Percentiles rank a stretch among this genome's conserved stretches.
phyloP scores from a whole-genome alignment of 2,113 vertebrate genomes.

The Calonectris borealis region DNA sequence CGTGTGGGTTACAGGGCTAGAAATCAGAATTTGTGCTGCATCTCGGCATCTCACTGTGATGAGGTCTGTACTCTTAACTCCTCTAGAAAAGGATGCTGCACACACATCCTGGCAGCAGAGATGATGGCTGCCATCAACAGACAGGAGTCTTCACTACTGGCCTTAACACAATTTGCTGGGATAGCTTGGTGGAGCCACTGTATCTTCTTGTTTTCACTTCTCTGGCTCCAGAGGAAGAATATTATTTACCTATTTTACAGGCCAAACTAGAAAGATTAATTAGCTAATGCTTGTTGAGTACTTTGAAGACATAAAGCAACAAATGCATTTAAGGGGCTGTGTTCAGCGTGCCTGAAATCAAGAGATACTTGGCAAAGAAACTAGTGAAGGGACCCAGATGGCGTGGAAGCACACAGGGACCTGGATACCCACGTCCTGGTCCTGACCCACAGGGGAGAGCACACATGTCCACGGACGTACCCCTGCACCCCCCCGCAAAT shows the following conservation, averaged over 20 bases:
- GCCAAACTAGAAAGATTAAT: background rate
- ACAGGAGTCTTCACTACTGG: background rate
- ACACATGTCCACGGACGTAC: fast-evolving
- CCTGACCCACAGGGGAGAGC: background rate
- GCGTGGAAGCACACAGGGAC: background rate
- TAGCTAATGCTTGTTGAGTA: background rate
- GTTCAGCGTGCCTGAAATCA: background rate
- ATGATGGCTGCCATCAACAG: background rate
- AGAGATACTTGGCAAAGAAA: background rate
- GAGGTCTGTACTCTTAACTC: background rate
- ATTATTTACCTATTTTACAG: conserved; percentile 11
- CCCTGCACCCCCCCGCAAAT: background rate
- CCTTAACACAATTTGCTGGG: background rate
- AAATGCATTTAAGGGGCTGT: background rate
- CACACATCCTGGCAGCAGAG: background rate
- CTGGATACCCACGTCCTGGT: background rate
- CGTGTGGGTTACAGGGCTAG: background rate
- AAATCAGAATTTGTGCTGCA: background rate
- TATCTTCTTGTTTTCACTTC: background rate
- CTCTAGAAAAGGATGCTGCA: background rate
- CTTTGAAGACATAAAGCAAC: background rate
- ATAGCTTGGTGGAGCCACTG: background rate
- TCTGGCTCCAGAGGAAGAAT: background rate
- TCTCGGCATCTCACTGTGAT: background rate
- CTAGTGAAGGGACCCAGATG: background rate